Base-by-base conservation (phyloP, 2,888 invertebrate genomes). In the Caenorhabditis sp. region DNA sequence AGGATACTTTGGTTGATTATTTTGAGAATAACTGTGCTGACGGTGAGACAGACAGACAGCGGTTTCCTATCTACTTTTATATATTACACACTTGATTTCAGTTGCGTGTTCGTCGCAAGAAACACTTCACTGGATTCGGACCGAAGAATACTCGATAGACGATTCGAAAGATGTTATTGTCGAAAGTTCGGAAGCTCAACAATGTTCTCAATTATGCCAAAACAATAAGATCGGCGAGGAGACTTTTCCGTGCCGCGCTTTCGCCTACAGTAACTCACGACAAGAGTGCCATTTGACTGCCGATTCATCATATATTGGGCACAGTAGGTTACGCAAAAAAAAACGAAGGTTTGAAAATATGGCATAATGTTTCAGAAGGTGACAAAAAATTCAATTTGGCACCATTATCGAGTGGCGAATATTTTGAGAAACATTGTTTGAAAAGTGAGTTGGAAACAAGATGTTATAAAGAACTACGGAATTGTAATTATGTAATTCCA, bases 11-110 rank as follows among this genome's bases (percentile, higher is more conserved):
- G 14, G 86, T 87, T 19, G 87, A 87, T 68, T 87, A 87, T 64
- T 87, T 87, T 43, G 87, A 87, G 63, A 87, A 85, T 68, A 83
- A 84, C 62, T 87, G 87, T 66, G 78, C 76, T 23, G 84, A 84
- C 57, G 83, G 86, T 85, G 49, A 69, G 72, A 8, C 36, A 36
- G 36, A 36, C 12, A 8, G 6, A 36, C 6, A 12, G 36, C 36
- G 5, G 36, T n/a, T n/a, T n/a, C n/a, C n/a, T n/a, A n/a, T n/a
- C n/a, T n/a, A n/a, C n/a, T n/a, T n/a, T n/a, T n/a, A n/a, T n/a
- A n/a, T n/a, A n/a, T n/a, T n/a, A n/a, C n/a, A n/a, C n/a, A n/a
- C 14, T 43, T 43, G 6, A 6, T 43, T 85, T 53, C 60, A 85
- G 85, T 85, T 12, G 61, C 72, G 14, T 86, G 86, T 58, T 62